Conservation (phyloP, 2,113 vertebrate genomes). For the Pluvialis apricaria region DNA sequence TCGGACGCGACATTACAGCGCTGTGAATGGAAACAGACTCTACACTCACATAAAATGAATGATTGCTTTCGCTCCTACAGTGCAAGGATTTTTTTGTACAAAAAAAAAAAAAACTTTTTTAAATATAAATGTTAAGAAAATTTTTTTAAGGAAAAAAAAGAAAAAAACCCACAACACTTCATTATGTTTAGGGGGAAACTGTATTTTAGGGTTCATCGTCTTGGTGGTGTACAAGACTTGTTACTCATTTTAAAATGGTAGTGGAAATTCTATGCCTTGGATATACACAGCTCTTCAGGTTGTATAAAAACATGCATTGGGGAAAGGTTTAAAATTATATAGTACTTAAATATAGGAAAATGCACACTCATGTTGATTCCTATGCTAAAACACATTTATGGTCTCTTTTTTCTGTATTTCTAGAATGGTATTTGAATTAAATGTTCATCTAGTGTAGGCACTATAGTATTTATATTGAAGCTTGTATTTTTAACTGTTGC, state of each 20-base stretch:
- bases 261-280: slow-evolving; percentile 92
- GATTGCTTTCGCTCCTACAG: slow-evolving; percentile 86
- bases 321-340: slow-evolving; percentile 99
- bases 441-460: slow-evolving; percentile 99
- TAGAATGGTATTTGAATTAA: slow-evolving; percentile 99
- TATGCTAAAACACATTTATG: slow-evolving; percentile 99
- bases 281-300: slow-evolving; percentile 98
- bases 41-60: slow-evolving; percentile 83
- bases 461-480: slow-evolving; percentile 99
- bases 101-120: slow-evolving; percentile 76
- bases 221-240: slow-evolving; percentile 95
- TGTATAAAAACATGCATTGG: slow-evolving; percentile 97
- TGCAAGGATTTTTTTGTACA: slow-evolving; percentile 83
- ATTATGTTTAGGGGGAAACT: slow-evolving; percentile 92
- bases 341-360: slow-evolving; percentile 99
- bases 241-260: slow-evolving; percentile 90
- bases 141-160: slow-evolving; percentile 75
- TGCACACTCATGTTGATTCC: slow-evolving; percentile 99
- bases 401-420: slow-evolving; percentile 99
- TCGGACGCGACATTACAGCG: slow-evolving; percentile 80
- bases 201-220: slow-evolving; percentile 94
- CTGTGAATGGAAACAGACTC: slow-evolving; percentile 89
- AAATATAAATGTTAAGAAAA: slow-evolving; percentile 88
- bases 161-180: slow-evolving; percentile 76
- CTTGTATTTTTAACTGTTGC: slow-evolving; percentile 99